Percentiles rank a stretch among this genome's conserved stretches.
Conservation (phyloP, 1,140 invertebrate genomes). For the Lordiphosa clarofinis region DNA sequence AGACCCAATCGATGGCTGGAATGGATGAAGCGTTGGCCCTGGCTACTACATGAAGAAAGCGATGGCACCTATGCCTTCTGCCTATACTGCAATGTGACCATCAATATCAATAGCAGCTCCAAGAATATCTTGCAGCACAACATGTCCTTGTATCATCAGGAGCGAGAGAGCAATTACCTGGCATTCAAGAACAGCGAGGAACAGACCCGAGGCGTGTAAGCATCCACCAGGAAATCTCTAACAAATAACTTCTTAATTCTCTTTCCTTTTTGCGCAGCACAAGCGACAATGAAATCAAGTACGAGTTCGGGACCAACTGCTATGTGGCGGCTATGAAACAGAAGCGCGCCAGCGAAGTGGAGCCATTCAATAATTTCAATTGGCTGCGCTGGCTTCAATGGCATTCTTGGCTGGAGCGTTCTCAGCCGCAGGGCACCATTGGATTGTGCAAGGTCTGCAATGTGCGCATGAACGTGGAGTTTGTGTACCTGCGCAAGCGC, state of each 20-base stretch:
- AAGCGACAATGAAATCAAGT: conserved; percentile 42
- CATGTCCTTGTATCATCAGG: conserved; percentile 60
- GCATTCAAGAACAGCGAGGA: conserved; percentile 42
- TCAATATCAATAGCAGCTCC: conserved; percentile 34
- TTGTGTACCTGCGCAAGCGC: conserved; percentile 55
- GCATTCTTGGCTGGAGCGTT: conserved; percentile 53
- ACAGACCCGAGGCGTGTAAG: conserved; percentile 21
- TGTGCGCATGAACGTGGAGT: conserved; percentile 62
- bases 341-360: conserved; percentile 42
- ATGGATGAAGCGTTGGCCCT: conserved; percentile 60
- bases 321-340: conserved; percentile 51
- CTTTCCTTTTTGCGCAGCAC: background rate
- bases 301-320: conserved; percentile 55
- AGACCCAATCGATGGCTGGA: conserved; percentile 33
- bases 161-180: conserved; percentile 59
- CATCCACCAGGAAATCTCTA: background rate
- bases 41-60: conserved; percentile 47
- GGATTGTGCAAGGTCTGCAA: conserved; percentile 51
- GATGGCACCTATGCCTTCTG: conserved; percentile 48
- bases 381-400: conserved; percentile 56
- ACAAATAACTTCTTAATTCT: background rate
- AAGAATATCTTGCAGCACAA: conserved; percentile 52
- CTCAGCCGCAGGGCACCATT: conserved; percentile 27
- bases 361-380: conserved; percentile 54
- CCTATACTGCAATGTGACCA: conserved; percentile 54